Percentiles rank a stretch among this genome's conserved stretches.
These are phyloP conservation scores for Neomonachus schauinslandi DNA, from an alignment of 2,113 vertebrate species.

Conservation along the genomic window DNA sequence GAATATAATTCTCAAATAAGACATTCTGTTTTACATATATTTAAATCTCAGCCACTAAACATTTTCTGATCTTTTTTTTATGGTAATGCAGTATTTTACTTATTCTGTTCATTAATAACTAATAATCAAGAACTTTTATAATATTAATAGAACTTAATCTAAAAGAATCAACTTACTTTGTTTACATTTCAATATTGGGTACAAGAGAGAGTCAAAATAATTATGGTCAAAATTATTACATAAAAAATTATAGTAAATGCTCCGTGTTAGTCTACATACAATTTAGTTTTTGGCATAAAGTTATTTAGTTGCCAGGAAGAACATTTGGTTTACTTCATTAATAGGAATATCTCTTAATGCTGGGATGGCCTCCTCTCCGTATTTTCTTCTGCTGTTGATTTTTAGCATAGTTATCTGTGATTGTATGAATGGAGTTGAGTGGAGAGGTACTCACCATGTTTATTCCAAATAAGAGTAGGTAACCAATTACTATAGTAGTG, in stretches of 20 bases:
- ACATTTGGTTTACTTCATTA: constrained; percentile 93
- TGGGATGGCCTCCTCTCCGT: constrained; percentile 89
- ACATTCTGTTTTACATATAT: constrained; percentile 13
- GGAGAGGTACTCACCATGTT: no score
- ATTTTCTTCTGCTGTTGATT: constrained; percentile 79
- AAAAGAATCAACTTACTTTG: no score
- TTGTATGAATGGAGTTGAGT: no score
- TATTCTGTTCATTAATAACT: constrained; percentile 18
- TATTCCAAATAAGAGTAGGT: no score
- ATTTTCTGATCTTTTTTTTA: not conserved
- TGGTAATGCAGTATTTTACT: constrained; percentile 16
- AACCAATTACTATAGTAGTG: no score
- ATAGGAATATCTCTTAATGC: constrained; percentile 92
- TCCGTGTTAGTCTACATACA: not conserved
- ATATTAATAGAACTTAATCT: not conserved
- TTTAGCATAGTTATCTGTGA: no score
- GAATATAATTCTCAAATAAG: not conserved
- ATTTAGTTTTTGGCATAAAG: constrained; percentile 64
- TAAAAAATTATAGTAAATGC: not conserved
- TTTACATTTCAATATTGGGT: no score
- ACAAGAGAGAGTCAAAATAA: no score
- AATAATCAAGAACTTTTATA: constrained; percentile 7
- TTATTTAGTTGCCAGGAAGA: constrained; percentile 86
- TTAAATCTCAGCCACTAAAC: not conserved
- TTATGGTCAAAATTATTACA: not conserved